Evolutionary conservation across 2,888 invertebrate genomes (phyloP).

Genomic region (Lucinisca nassula): DNA sequence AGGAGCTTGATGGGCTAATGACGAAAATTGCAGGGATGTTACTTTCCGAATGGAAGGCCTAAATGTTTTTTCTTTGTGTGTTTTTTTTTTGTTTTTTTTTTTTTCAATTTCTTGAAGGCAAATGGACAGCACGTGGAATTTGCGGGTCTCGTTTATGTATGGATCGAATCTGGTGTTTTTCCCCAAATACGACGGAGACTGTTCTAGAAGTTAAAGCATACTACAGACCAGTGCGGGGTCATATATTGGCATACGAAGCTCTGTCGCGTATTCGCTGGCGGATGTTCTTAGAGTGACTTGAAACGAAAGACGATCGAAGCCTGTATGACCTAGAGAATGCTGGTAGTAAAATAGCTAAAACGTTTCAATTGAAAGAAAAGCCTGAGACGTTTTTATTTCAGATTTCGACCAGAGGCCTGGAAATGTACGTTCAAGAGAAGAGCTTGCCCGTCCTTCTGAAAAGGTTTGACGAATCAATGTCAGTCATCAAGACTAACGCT

Average conservation of each 20-base stretch:
- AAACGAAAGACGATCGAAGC: neutral
- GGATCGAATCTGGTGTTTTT: constrained; percentile 22
- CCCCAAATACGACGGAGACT: neutral
- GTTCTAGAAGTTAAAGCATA: constrained; percentile 29
- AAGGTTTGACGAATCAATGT: neutral
- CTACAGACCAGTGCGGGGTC: constrained; percentile 26
- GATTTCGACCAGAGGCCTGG: neutral
- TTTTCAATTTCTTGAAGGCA: constrained; percentile 23
- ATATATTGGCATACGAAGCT: constrained; percentile 21
- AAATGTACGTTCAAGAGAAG: neutral
- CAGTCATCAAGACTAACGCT: neutral
- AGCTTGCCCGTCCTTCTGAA: neutral
- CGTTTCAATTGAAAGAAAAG: neutral
- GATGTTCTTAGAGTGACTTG: neutral
- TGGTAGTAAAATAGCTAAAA: neutral
- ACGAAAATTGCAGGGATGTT: constrained; percentile 8
- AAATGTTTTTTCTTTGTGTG: too few relatives aligned
- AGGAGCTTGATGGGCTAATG: constrained; percentile 31
- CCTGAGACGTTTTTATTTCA: neutral
- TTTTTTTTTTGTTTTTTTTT: too few relatives aligned
- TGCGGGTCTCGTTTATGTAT: constrained; percentile 39
- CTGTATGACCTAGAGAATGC: neutral
- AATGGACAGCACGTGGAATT: constrained; percentile 37
- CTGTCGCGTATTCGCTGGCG: constrained; percentile 6
- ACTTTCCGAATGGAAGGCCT: constrained; percentile 32